Percentiles rank a stretch among this genome's conserved stretches.
Conservation (phyloP, 2,797 vertebrate species). For the Typhlichthys eigenmanni region DNA sequence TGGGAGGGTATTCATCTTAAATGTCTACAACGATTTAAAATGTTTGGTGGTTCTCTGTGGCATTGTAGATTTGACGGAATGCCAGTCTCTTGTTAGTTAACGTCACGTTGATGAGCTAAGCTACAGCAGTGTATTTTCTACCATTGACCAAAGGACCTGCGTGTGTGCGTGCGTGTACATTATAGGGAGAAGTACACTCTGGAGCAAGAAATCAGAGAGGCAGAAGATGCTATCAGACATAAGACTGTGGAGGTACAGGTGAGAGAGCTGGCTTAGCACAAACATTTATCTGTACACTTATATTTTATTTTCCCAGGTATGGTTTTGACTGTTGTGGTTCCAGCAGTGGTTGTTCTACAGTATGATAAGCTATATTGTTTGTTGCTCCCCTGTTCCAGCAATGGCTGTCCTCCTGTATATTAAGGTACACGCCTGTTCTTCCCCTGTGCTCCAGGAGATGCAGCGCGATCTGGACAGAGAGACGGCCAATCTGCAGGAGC, state of each 20-base stretch:
- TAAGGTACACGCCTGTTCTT: background rate
- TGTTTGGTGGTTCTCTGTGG: background rate
- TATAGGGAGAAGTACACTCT: conserved; percentile 91
- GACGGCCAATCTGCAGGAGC: conserved; percentile 87
- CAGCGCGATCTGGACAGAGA: conserved; percentile 94
- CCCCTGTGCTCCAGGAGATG: conserved; percentile 81
- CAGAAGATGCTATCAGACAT: conserved; percentile 91
- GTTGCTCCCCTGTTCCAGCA: background rate
- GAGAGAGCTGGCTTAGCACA: conserved; percentile 23
- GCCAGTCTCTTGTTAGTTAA: conserved; percentile 7
- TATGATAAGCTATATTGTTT: background rate
- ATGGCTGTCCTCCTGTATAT: background rate
- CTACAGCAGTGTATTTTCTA: background rate
- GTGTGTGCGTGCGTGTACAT: background rate
- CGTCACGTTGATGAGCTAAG: background rate
- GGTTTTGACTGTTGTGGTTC: no score
- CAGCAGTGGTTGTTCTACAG: no score
- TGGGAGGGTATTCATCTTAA: no score
- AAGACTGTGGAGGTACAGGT: conserved; percentile 95
- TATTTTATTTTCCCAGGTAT: background rate
- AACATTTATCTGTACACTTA: background rate
- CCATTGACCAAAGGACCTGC: background rate
- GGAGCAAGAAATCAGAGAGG: conserved; percentile 95
- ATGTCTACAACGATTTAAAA: background rate
- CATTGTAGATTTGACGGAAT: conserved; percentile 21